A percentile compares a stretch with the other conserved stretches of the same genome.
Conservation (phyloP, 2,888 invertebrate genomes). For the Tortrix viridana region DNA sequence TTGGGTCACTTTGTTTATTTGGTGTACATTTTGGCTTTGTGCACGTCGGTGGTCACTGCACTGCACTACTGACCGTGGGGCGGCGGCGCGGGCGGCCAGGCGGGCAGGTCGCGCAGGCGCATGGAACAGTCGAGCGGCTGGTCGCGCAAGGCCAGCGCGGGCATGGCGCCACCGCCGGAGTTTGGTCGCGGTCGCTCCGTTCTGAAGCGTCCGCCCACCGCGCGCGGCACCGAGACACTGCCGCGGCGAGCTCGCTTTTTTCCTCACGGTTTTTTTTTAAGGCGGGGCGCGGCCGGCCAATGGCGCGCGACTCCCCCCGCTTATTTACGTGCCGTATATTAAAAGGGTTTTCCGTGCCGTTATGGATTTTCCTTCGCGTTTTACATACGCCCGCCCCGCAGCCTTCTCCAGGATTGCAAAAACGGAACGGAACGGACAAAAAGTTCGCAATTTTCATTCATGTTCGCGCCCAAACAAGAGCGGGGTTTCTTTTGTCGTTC, state of each 20-base stretch:
- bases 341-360: conserved; percentile 84
- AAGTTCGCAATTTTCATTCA: conserved; percentile 30
- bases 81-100: conserved; percentile 73
- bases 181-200: conserved; percentile 77
- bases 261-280: conserved; percentile 68
- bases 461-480: conserved; percentile 19
- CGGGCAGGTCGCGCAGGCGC: conserved; percentile 78
- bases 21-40: neutral
- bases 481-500: conserved; percentile 11
- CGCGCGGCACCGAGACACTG: conserved; percentile 78
- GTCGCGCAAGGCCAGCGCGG: conserved; percentile 86
- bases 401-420: conserved; percentile 1
- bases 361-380: conserved; percentile 79
- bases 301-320: conserved; percentile 59
- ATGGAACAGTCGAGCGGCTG: conserved; percentile 91
- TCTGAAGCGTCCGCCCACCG: conserved; percentile 70
- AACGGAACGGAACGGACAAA: conserved; percentile 5
- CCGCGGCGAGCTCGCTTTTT: conserved; percentile 72
- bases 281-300: conserved; percentile 72
- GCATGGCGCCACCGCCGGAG: conserved; percentile 86
- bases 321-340: conserved; percentile 84
- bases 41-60: conserved; percentile 28
- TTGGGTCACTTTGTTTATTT: conserved; percentile 25
- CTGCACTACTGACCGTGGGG: conserved; percentile 68
- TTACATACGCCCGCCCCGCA: conserved; percentile 62